Conservation (phyloP, 2,113 vertebrate species). For the Anarhynchus alexandrinus region DNA sequence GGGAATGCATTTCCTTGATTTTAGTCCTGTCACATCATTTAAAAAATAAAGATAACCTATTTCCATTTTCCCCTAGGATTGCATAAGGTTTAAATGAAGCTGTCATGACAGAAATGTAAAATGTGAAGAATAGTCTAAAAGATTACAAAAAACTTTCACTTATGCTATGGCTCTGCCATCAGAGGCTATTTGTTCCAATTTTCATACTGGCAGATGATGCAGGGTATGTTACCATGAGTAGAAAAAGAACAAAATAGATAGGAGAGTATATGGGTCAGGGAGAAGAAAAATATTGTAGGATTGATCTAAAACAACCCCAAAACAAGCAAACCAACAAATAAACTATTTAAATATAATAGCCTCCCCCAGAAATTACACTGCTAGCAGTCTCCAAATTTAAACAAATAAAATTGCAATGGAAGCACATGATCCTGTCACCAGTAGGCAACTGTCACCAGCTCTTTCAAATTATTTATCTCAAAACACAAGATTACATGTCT, state of each 20-base stretch:
- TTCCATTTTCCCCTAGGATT: slow-evolving; percentile 52
- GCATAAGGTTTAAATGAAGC: slow-evolving; percentile 49
- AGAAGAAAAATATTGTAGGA: not conserved
- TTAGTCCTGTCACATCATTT: slow-evolving; percentile 54
- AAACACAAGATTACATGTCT: not conserved
- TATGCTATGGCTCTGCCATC: slow-evolving; percentile 4
- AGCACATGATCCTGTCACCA: not conserved
- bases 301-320: not conserved
- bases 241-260: not conserved
- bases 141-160: slow-evolving; percentile 46
- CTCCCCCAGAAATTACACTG: not conserved
- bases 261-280: not conserved
- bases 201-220: slow-evolving; percentile 14
- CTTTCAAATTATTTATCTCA: not conserved
- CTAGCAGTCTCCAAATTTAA: not conserved
- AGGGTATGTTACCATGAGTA: not conserved
- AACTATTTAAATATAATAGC: not conserved
- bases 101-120: slow-evolving; percentile 62
- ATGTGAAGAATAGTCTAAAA: slow-evolving; percentile 50
- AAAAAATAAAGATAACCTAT: slow-evolving; percentile 56
- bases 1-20: slow-evolving; percentile 34
- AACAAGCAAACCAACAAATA: not conserved
- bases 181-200: slow-evolving; percentile 63
- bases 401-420: not conserved
- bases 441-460: not conserved